Evolutionary conservation across 2,797 vertebrate genomes (phyloP).

Genomic region (Alexandromys oeconomus): DNA sequence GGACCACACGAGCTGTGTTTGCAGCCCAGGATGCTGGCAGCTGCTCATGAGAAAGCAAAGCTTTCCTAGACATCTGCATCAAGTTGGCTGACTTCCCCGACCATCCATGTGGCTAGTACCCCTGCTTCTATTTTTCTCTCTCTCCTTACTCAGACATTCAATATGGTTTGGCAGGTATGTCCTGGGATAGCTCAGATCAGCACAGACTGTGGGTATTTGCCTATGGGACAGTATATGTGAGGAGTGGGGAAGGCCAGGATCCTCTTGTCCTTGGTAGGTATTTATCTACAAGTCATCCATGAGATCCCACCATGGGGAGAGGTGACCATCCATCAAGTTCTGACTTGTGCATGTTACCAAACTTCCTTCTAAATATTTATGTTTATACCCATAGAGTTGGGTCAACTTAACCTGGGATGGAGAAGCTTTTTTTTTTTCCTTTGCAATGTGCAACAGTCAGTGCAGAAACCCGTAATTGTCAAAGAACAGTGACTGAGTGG

Average conservation of each 20-base stretch:
- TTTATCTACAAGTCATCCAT: background rate
- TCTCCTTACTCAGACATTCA: background rate
- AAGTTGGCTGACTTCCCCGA: background rate
- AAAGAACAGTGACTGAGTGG: background rate
- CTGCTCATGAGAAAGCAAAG: background rate
- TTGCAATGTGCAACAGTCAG: background rate
- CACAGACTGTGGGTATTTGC: background rate
- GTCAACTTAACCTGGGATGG: background rate
- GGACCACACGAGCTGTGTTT: background rate
- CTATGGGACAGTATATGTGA: background rate
- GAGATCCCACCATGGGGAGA: background rate
- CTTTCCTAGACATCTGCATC: background rate
- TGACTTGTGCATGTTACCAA: background rate
- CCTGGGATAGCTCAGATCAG: background rate
- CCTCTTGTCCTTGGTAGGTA: background rate
- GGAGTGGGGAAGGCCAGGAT: background rate
- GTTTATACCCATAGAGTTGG: background rate
- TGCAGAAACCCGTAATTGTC: background rate
- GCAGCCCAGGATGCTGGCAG: background rate
- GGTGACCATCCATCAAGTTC: conserved; percentile 27
- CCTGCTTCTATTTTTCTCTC: background rate
- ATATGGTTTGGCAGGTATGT: background rate
- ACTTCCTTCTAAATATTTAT: background rate
- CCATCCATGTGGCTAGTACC: background rate
- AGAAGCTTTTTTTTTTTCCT: background rate